Conservation (phyloP, 1,140 invertebrate genomes). For the Atta cephalotes region DNA sequence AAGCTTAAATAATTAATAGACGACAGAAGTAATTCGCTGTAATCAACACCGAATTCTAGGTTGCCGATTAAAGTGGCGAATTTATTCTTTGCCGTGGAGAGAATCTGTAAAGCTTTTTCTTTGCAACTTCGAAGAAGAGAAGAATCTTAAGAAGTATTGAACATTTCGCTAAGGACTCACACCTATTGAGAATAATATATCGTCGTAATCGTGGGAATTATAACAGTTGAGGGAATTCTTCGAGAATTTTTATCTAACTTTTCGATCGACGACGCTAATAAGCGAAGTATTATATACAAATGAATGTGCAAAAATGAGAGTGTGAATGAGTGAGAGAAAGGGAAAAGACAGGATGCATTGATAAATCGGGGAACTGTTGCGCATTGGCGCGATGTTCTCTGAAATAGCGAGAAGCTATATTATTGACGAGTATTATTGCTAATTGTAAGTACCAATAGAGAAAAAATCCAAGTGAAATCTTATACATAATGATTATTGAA, state of each 20-base stretch:
- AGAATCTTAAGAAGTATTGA: background rate
- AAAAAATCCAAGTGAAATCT: constrained; percentile 76
- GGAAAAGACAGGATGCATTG: constrained; percentile 45
- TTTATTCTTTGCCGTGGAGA: background rate
- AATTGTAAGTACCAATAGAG: constrained; percentile 64
- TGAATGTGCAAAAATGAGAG: constrained; percentile 51
- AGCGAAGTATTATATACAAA: constrained; percentile 13
- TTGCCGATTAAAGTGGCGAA: constrained; percentile 10
- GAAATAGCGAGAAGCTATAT: constrained; percentile 51
- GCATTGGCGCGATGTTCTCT: constrained; percentile 27
- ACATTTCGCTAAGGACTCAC: constrained; percentile 45
- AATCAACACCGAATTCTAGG: background rate
- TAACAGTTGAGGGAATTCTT: background rate
- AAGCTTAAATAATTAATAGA: background rate
- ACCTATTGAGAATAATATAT: constrained; percentile 17
- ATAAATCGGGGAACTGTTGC: constrained; percentile 54
- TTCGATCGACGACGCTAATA: constrained; percentile 40
- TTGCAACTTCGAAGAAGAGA: background rate
- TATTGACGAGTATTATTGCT: constrained; percentile 69
- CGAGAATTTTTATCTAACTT: constrained; percentile 69
- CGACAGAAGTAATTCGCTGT: background rate
- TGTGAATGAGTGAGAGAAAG: constrained; percentile 40
- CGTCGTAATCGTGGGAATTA: constrained; percentile 29
- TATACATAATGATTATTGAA: constrained; percentile 80
- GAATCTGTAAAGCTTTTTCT: background rate